Evolutionary conservation across 1,140 invertebrate genomes (phyloP).

Genomic region (Lepidurus arcticus): DNA sequence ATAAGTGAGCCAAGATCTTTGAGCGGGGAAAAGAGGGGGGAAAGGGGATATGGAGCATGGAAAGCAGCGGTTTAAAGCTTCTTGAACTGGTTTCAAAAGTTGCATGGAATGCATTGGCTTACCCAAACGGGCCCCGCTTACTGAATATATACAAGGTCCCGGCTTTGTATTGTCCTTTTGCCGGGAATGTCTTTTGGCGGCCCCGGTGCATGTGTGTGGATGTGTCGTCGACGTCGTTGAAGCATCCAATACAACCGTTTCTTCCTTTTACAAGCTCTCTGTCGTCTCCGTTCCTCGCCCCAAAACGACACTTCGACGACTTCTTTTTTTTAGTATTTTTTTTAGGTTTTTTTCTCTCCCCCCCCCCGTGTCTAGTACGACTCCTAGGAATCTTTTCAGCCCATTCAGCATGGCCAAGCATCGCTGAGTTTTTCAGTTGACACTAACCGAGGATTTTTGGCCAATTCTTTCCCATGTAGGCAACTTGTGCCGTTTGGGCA

Average conservation of each 20-base stretch:
- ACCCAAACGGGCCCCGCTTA: neutral
- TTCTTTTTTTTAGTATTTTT: neutral
- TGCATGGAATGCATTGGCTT: too few relatives aligned
- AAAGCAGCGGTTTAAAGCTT: neutral
- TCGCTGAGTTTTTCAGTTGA: neutral
- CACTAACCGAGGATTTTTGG: neutral
- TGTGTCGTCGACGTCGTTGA: neutral
- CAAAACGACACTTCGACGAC: constrained; percentile 3
- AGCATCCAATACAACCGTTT: constrained; percentile 21
- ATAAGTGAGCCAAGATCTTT: neutral
- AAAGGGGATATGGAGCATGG: neutral
- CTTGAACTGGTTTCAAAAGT: neutral
- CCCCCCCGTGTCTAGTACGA: neutral
- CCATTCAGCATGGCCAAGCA: neutral
- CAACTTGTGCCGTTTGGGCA: neutral
- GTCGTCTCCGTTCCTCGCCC: neutral
- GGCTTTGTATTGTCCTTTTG: neutral
- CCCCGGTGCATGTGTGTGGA: neutral
- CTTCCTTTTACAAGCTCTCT: neutral
- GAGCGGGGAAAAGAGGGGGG: neutral
- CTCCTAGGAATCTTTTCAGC: neutral
- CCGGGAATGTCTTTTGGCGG: constrained; percentile 8
- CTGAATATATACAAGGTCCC: neutral
- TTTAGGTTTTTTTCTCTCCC: neutral
- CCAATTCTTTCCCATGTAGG: neutral